phyloP scores from a whole-genome alignment of 37 sponge, comb jelly and placozoan species.

The Spongilla lacustris region DNA sequence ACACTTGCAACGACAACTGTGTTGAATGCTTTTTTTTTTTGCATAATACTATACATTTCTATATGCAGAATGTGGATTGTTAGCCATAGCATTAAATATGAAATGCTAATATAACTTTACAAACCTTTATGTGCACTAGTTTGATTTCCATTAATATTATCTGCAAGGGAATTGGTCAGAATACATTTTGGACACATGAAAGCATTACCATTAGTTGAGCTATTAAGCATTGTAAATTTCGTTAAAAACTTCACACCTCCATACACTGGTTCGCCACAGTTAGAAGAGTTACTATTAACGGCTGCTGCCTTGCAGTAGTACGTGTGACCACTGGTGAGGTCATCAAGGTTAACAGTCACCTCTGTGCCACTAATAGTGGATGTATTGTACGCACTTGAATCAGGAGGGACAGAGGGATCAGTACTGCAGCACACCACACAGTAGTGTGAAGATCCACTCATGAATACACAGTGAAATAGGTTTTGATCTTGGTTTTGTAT shows the following conservation, averaged over 20 bases:
- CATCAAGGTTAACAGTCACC: neutral
- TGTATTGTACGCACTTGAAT: neutral
- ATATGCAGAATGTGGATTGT: too few species aligned
- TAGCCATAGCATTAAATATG: too few species aligned
- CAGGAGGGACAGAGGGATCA: neutral
- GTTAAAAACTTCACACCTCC: neutral
- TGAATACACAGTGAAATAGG: neutral
- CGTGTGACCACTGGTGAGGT: neutral
- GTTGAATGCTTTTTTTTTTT: too few species aligned
- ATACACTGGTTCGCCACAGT: neutral
- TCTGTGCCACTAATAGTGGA: neutral
- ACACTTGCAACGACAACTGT: too few species aligned
- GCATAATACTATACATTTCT: too few species aligned
- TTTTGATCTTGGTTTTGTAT: neutral
- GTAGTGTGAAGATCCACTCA: neutral
- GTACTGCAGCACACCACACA: neutral
- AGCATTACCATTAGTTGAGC: neutral
- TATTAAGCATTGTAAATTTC: neutral
- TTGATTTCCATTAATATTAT: too few species aligned
- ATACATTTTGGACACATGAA: too few species aligned
- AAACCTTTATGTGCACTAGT: too few species aligned
- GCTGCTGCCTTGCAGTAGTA: constrained; percentile 1
- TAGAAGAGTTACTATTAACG: neutral
- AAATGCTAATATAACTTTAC: too few species aligned
- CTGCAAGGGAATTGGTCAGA: too few species aligned